phyloP scores from a whole-genome alignment of 2,113 vertebrate species.

The Aegypius monachus region DNA sequence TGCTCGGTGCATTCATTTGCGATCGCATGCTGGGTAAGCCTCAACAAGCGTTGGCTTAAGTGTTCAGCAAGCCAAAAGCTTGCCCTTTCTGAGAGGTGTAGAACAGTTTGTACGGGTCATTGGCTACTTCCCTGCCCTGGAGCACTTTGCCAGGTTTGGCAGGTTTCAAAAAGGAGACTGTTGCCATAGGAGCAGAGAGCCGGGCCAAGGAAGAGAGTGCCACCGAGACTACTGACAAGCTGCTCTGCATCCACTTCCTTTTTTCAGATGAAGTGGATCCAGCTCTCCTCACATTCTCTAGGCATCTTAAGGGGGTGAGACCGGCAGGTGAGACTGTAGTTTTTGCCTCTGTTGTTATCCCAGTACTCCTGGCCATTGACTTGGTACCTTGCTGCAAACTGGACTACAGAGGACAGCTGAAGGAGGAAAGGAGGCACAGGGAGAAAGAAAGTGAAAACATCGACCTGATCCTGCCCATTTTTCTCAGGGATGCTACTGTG shows the following conservation, averaged over 20 bases:
- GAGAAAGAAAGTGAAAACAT: slow-evolving; percentile 87
- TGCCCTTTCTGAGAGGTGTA: neutral
- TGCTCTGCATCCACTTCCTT: neutral
- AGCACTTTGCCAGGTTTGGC: neutral
- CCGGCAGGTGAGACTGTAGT: slow-evolving; percentile 88
- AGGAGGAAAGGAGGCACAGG: slow-evolving; percentile 87
- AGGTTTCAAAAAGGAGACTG: neutral
- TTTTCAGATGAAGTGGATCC: slow-evolving; percentile 90
- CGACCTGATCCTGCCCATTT: slow-evolving; percentile 44
- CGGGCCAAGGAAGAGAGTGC: neutral
- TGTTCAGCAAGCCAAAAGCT: too few relatives aligned
- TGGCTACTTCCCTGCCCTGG: neutral
- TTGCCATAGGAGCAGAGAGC: neutral
- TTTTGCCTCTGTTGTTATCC: slow-evolving; percentile 88
- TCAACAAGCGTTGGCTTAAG: too few relatives aligned
- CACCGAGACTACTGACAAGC: neutral
- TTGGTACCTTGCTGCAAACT: slow-evolving; percentile 86
- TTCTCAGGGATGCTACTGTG: slow-evolving; percentile 25
- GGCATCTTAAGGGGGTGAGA: slow-evolving; percentile 85
- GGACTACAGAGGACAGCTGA: slow-evolving; percentile 78
- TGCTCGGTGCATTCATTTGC: too few relatives aligned
- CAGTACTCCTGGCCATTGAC: slow-evolving; percentile 80
- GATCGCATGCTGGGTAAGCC: too few relatives aligned
- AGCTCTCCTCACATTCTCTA: slow-evolving; percentile 88
- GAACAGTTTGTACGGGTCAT: neutral